Percentiles rank a stretch among this genome's conserved stretches.
These are phyloP conservation scores for Anniella stebbinsi DNA, from an alignment of 2,797 vertebrate genomes.

Conservation along the genomic window DNA sequence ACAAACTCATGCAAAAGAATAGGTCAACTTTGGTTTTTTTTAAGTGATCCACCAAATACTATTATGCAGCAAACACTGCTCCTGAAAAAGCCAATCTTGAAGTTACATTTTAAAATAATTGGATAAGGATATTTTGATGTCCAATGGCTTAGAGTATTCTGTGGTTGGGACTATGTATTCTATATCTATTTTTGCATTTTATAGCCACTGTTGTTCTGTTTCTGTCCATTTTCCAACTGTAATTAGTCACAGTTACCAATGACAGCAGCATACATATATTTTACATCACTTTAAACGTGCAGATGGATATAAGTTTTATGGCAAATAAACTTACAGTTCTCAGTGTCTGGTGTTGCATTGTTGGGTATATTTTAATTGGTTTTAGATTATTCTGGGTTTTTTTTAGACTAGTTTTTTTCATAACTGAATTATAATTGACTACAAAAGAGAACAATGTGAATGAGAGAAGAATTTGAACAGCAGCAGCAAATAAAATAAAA, in stretches of 20 bases:
- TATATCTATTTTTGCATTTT: not conserved
- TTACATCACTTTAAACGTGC: slow-evolving; percentile 47
- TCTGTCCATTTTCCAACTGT: not conserved
- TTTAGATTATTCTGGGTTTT: slow-evolving; percentile 51
- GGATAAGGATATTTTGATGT: not conserved
- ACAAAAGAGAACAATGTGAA: slow-evolving; percentile 56
- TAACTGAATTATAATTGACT: slow-evolving; percentile 69
- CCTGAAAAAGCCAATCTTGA: not conserved
- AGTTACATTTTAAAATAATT: accelerated
- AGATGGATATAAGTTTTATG: slow-evolving; percentile 47
- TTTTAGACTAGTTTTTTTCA: slow-evolving; percentile 40
- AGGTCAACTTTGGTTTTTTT: not conserved
- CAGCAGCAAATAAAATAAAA: not conserved
- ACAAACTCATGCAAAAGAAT: slow-evolving; percentile 53
- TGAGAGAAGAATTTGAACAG: slow-evolving; percentile 16
- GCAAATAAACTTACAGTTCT: slow-evolving; percentile 40
- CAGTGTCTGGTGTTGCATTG: slow-evolving; percentile 50
- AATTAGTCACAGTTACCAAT: slow-evolving; percentile 35
- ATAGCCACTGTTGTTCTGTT: not conserved
- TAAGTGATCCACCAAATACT: not conserved
- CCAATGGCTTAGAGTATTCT: not conserved
- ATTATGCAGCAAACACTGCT: not conserved
- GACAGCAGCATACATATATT: slow-evolving; percentile 36
- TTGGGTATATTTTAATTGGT: slow-evolving; percentile 50
- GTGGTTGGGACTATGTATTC: not conserved